Evolutionary conservation across 2,888 invertebrate species (phyloP), one percentile per base, ranked within the genome.

Genomic region (Torymus texanus): DNA sequence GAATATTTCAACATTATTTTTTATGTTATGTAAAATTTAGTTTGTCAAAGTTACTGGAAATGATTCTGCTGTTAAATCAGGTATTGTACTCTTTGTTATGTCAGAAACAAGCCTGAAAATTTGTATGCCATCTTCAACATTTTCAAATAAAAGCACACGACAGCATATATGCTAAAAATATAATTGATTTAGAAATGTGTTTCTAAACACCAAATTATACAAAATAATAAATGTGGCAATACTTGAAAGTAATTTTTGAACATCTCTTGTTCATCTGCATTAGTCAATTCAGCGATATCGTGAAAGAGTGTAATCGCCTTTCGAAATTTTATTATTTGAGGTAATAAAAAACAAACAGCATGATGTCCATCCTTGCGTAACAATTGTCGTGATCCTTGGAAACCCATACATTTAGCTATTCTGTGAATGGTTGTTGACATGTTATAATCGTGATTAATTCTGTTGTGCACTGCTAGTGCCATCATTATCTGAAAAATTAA

Each of bases 351-450:
- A 0, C 95, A 94, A 11, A 95, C 89, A 24, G 95, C 92, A 83
- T 94, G 92, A 73, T 94, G 93, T 58, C 93, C 93, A 85, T 95
- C 95, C 87, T 94, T 94, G 0, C 92, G 92, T 76, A 95, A 91
- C 75, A 95, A 94, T 86, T 95, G 94, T 85, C 94, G 92, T 11
- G 93, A 93, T 56, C 94, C 94, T 24, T 92, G 92, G 85, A 93
- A 95, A 0, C 94, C 95, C 74, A 95, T 92, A 80, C 94, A 93
- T 83, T 93, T 92, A 0, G 94, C 93, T 0, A 94, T 89, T 86
- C 93, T 93, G 13, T 93, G 91, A 72, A 94, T 89, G 0, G 93
- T 92, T 66, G 92, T 91, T 0, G 92, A 91, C 84, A 94, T 92
- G 67, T 92, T 92, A 83, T 92, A 92, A 0, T 92, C 92, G 80